Percentiles rank a stretch among this genome's conserved stretches.
These are phyloP conservation scores for Hemaris fuciformis DNA, from an alignment of 2,888 invertebrate genomes.

Conservation along the genomic window DNA sequence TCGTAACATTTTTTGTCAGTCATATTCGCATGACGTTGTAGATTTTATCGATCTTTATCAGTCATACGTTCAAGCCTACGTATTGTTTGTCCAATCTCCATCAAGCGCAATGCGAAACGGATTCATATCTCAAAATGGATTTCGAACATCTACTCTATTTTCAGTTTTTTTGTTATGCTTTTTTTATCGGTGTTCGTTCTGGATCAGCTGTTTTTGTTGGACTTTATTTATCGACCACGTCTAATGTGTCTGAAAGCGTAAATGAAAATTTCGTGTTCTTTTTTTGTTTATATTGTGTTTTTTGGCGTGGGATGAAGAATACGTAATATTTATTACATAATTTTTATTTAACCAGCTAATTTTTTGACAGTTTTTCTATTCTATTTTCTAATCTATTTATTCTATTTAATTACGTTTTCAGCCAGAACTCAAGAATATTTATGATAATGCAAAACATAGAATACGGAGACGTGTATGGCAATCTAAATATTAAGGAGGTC, in stretches of 20 bases:
- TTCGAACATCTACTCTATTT: constrained; percentile 19
- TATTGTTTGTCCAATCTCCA: constrained; percentile 33
- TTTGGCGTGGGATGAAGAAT: not conserved
- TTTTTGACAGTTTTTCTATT: too few relatives aligned
- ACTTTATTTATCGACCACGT: not conserved
- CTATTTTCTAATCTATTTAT: too few relatives aligned
- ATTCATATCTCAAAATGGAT: constrained; percentile 27
- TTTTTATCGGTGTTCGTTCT: not conserved
- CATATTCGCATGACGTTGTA: constrained; percentile 46
- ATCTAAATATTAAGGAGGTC: too few relatives aligned
- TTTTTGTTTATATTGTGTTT: not conserved
- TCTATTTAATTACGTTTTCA: too few relatives aligned
- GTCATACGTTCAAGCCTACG: constrained; percentile 22
- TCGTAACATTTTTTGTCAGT: constrained; percentile 23
- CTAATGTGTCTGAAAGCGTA: not conserved
- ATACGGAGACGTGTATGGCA: too few relatives aligned
- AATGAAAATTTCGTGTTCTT: not conserved
- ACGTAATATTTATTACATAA: too few relatives aligned
- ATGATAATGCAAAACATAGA: too few relatives aligned
- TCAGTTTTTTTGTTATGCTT: constrained; percentile 16
- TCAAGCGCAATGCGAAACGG: constrained; percentile 25
- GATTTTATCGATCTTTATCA: constrained; percentile 44
- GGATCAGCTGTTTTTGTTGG: constrained; percentile 5
- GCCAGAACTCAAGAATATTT: too few relatives aligned
- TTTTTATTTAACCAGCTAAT: too few relatives aligned